Base-by-base conservation (phyloP, 1,140 invertebrate species). In the Cardiocondyla obscurior region DNA sequence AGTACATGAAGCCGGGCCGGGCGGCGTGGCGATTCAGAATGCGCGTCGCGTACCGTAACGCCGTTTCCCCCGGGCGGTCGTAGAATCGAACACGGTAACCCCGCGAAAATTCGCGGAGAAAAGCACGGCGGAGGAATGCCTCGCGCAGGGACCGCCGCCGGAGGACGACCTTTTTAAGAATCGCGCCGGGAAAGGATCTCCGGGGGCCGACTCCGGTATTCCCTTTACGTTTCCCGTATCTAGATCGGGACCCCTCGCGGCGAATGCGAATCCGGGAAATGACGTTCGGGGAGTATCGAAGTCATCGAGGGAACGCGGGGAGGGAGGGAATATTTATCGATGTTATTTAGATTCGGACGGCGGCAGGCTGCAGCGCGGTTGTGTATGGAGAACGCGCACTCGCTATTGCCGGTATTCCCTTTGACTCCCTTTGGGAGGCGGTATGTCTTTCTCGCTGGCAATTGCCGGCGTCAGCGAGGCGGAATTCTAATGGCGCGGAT, bases 11-110 rank as follows among this genome's bases (percentile, higher is more conserved):
- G 70, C 46, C 51, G 62, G 51, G 82, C 28, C 65, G 77, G 67
- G 49, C 67, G 36, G 81, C 67, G 49, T 46, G 69, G 57, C 84
- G 69, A 91, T 91, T 92, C 85, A 69, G 84, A 91, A 92, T 92
- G 90, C 91, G 82, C 82, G 64, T 79, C 90, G 88, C 90, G 89
- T 92, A 85, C 51, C 57, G 76, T 67, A 49, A 44, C 55, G 53
- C 16, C 72, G 55, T 42, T 65, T 53, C 60, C 42, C 19, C n/a
- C n/a, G n/a, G 36, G 58, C 72, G 44, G 53, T 44, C 28, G 77
- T 51, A 44, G 77, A 74, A 65, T 58, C 55, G 87, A 87, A 82
- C 83, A 82, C 70, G 64, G 87, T 76, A 30, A 74, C 60, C 58
- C 82, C 74, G 72, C 65, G 83, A 82, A 90, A 90, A 90, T 88